These are phyloP conservation scores for Alligator sinensis DNA, from an alignment of 2,113 vertebrate genomes.

Conservation along the genomic window DNA sequence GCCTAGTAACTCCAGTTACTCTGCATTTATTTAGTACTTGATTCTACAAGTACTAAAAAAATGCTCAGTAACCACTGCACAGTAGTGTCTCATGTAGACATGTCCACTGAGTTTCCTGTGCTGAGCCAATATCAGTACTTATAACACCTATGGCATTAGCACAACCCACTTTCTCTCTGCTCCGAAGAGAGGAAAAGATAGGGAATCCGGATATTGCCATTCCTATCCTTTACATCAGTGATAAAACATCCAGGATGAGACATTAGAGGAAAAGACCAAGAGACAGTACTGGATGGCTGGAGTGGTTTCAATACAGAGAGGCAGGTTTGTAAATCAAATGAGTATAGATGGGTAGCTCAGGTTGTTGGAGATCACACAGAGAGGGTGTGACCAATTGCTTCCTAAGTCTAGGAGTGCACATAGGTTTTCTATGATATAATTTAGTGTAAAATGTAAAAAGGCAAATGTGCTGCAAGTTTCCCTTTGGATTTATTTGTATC, in stretches of 20 bases:
- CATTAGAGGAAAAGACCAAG: rapidly evolving
- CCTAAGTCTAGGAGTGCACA: not conserved
- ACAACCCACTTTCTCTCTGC: not conserved
- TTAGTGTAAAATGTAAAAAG: not conserved
- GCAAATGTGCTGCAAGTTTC: not conserved
- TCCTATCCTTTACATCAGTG: rapidly evolving
- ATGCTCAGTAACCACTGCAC: too few relatives aligned
- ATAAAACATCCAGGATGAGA: not conserved
- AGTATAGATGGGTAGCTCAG: not conserved
- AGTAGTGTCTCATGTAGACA: too few relatives aligned
- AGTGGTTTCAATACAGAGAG: not conserved
- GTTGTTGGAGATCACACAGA: rapidly evolving
- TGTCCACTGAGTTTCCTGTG: not conserved
- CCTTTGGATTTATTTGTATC: conserved; percentile 2
- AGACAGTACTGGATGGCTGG: not conserved
- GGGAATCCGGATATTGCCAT: not conserved
- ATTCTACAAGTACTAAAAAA: too few relatives aligned
- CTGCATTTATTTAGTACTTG: too few relatives aligned
- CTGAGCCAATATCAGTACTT: not conserved
- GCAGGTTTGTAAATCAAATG: not conserved
- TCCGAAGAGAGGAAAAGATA: not conserved
- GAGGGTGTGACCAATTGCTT: not conserved
- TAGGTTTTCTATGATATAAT: not conserved
- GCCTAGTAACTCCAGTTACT: too few relatives aligned
- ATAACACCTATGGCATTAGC: not conserved